Evolutionary conservation across 2,888 invertebrate genomes (phyloP).

Genomic region (Hirtodrosophila alboralis): DNA sequence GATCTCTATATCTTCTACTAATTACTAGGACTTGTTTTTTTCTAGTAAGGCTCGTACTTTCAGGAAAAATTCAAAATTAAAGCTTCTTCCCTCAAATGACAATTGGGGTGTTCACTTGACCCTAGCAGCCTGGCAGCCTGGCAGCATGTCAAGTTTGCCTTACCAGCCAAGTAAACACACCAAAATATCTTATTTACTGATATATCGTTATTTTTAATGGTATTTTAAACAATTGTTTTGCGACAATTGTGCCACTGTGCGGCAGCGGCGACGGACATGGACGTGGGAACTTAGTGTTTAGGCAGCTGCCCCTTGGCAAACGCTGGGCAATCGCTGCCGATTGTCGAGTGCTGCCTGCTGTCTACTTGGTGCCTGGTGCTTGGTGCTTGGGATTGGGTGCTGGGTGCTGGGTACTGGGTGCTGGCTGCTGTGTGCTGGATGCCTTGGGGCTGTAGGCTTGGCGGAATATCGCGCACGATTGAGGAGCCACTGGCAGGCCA

Average conservation of each 20-base stretch:
- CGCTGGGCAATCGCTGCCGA: conserved; percentile 66
- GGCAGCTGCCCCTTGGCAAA: conserved; percentile 62
- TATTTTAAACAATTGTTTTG: too few species aligned
- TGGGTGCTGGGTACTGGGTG: conserved; percentile 1
- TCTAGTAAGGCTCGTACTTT: too few species aligned
- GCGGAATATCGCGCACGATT: conserved; percentile 77
- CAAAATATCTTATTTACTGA: too few species aligned
- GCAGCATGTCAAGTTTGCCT: too few species aligned
- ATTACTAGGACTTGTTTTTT: too few species aligned
- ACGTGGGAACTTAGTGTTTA: conserved; percentile 76
- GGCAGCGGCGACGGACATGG: conserved; percentile 42
- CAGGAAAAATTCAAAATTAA: too few species aligned
- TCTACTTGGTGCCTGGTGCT: conserved; percentile 42
- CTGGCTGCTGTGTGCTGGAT: conserved; percentile 29
- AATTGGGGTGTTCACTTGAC: too few species aligned
- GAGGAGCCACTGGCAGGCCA: conserved; percentile 68
- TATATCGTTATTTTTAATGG: too few species aligned
- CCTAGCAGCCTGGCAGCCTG: too few species aligned
- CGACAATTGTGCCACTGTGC: background rate
- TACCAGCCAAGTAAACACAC: too few species aligned
- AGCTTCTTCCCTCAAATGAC: too few species aligned
- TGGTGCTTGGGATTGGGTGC: conserved; percentile 14
- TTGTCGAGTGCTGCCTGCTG: conserved; percentile 52
- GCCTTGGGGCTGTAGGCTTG: conserved; percentile 71
- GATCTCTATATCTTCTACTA: too few species aligned